phyloP scores from a whole-genome alignment of 64 coral and sea anemone species.

The Astreopora myriophthalma region DNA sequence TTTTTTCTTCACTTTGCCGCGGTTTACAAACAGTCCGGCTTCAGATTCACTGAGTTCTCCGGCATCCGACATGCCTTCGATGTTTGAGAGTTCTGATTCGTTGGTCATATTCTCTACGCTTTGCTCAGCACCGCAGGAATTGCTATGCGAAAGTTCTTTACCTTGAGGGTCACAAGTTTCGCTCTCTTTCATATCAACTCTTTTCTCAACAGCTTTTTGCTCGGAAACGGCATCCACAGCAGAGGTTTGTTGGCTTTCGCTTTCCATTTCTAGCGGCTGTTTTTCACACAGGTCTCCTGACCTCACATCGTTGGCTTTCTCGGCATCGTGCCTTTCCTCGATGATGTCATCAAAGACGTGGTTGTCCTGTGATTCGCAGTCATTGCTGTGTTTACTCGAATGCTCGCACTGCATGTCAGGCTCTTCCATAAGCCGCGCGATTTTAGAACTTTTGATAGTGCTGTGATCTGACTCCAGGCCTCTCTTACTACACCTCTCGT shows the following conservation, averaged over 20 bases:
- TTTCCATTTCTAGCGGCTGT: background rate
- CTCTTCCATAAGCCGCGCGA: constrained; percentile 77
- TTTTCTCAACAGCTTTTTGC: background rate
- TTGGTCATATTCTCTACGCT: constrained; percentile 1
- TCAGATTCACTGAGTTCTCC: constrained; percentile 90
- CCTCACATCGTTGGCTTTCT: background rate
- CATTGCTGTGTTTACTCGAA: constrained; percentile 59
- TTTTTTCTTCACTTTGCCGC: constrained; percentile 77
- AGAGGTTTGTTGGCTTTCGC: background rate
- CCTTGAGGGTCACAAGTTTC: background rate
- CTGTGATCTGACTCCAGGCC: constrained; percentile 79
- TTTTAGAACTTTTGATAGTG: constrained; percentile 86
- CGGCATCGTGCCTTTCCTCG: background rate
- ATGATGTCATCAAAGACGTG: constrained; percentile 14
- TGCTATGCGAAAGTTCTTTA: background rate
- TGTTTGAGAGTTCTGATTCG: constrained; percentile 86
- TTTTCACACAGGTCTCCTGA: background rate
- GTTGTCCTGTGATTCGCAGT: constrained; percentile 7
- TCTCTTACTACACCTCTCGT: background rate
- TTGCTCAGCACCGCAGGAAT: background rate
- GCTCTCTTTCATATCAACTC: background rate
- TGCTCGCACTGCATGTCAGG: constrained; percentile 91
- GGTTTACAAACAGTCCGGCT: constrained; percentile 17
- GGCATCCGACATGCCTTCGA: constrained; percentile 95
- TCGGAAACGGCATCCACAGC: background rate